Evolutionary conservation across 2,113 vertebrate species (phyloP).

Genomic region (Hylia prasina): DNA sequence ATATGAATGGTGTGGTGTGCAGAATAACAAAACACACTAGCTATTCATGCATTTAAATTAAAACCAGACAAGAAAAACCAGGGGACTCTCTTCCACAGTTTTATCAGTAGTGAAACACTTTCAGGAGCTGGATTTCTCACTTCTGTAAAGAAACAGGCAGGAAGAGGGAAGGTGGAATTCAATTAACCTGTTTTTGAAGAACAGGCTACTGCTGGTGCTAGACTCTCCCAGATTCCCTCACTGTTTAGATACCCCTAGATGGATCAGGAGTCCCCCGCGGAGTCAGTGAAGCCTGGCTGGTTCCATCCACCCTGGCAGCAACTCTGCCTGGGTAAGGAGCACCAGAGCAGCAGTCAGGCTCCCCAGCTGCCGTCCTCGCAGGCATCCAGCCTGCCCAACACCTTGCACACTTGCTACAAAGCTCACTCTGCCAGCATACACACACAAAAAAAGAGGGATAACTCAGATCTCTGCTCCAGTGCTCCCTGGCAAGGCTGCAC

Average conservation of each 20-base stretch:
- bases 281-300: neutral
- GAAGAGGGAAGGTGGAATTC: neutral
- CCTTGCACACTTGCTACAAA: neutral
- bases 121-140: neutral
- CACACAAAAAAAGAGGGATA: neutral
- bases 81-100: neutral
- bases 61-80: neutral
- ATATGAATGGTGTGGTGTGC: neutral
- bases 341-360: neutral
- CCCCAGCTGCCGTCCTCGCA: neutral
- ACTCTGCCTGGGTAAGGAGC: neutral
- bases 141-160: neutral
- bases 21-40: neutral
- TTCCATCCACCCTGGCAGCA: neutral
- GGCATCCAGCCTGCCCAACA: neutral
- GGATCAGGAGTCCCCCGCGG: neutral
- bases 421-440: neutral
- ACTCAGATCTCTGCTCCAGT: neutral
- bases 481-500: neutral
- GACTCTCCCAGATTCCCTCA: rapidly evolving
- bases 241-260: neutral
- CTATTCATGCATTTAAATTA: neutral
- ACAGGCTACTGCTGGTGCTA: neutral
- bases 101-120: rapidly evolving
- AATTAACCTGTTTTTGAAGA: neutral